Evolutionary conservation across 1,140 invertebrate species (phyloP), one percentile per base, ranked within the genome.

Genomic region (Aradophagus sp.): DNA sequence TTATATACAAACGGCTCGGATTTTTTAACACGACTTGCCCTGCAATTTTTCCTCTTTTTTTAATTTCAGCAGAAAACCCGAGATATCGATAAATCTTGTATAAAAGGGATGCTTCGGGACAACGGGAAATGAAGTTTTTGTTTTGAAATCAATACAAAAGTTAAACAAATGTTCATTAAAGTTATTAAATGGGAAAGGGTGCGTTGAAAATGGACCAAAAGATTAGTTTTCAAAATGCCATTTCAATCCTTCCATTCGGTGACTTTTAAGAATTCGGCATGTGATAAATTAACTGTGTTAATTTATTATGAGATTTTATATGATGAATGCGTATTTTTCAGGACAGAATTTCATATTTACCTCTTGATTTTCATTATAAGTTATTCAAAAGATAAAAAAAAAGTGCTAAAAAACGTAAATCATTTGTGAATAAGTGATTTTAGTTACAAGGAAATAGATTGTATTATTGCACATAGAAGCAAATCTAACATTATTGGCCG

Each of bases 1-100:
- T 73, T 69, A 73, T 65, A 73, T 66, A 68, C 53, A 67, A 73
- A 62, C 58, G 62, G 56, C 35, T 58, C 63, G 58, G 56, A 67
- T 73, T 73, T 73, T 66, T 73, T n/a, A n/a, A 61, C 50, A 67
- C 58, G 55, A 41, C 62, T 62, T 20, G 44, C 55, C 53, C 38
- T 45, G 15, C 42, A 39, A 45, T 63, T 59, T 39, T 53, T 27
- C 7, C 17, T 63, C 50, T 63, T 35, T 63, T 61, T 73, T 68
- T 67, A 68, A 63, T 73, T 61, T 38, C 59, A 42, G 44, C 4
- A 14, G 39, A 63, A 65, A 73, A 68, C 34, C 53, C 45, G 47
- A 55, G 52, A 63, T 65, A 65, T 73, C 58, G 70, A 73, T 73
- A 59, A 41, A 55, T 68, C 42, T 67, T 34, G 41, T 23, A 55